Evolutionary conservation across 2,888 invertebrate species (phyloP).

Genomic region (Dolomedes plantarius): DNA sequence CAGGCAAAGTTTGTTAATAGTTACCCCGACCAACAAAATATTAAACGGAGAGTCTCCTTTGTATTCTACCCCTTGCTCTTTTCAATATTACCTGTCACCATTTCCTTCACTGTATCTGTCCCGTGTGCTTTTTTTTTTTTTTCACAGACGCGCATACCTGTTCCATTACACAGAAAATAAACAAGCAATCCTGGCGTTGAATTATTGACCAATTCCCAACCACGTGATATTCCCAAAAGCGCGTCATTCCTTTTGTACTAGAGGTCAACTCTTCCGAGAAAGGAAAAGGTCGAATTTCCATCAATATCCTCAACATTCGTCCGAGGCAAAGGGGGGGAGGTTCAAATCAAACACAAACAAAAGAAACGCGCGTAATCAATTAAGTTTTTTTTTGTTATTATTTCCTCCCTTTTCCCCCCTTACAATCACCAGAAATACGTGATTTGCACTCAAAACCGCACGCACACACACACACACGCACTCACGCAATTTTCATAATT

Average conservation of each 20-base stretch:
- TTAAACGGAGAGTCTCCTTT: background rate
- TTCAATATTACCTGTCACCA: background rate
- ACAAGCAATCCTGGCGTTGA: background rate
- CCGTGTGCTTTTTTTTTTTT: no score
- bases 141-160: background rate
- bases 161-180: background rate
- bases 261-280: background rate
- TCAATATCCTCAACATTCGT: background rate
- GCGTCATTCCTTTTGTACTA: background rate
- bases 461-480: background rate
- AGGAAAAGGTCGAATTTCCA: background rate
- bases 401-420: background rate
- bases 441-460: slow-evolving; percentile 1
- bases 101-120: background rate
- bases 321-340: background rate
- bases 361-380: slow-evolving; percentile 7
- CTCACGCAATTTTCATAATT: slow-evolving; percentile 16
- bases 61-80: background rate
- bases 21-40: no score
- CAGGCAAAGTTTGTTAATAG: no score
- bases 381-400: background rate
- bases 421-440: slow-evolving; percentile 9
- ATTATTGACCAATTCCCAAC: slow-evolving; percentile 3
- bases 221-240: background rate
- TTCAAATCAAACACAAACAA: slow-evolving; percentile 16